Base-by-base conservation (phyloP, 2,888 invertebrate species). In the Phortica okadai region DNA sequence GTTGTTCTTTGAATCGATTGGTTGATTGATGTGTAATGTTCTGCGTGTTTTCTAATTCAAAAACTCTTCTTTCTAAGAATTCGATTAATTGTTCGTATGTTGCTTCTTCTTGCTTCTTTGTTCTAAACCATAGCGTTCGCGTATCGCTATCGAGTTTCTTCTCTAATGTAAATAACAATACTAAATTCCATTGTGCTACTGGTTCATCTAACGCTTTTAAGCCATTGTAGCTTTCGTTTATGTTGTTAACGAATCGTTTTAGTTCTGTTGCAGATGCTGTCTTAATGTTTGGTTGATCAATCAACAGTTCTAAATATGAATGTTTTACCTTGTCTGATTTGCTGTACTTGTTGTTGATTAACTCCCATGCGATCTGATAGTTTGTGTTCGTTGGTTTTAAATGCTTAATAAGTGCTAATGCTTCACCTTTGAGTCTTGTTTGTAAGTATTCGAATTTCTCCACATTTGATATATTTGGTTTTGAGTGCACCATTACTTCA, bases 291-390 rank as follows among this genome's bases (percentile, higher is more conserved):
- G 25, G 50, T 54, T 74, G 75, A 33, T 78, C 70, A 58, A 80
- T 62, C 7, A 80, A 45, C 7, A 80, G 50, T 50, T 74, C 74
- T 2, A 78, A 59, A 75, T 79, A 79, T 7, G 70, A 67, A 6
- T 75, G 59, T 54, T 74, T 73, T 2, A 81, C 74, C 16, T 67
- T 76, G 8, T 79, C 79, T 1, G 76, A 70, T 8, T 78, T 75
- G 16, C 79, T 77, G n/a, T 76, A 81, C 42, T 78, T 81, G 11
- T 78, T 74, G 11, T 78, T 76, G 14, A 79, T n/a, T n/a, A n/a
- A n/a, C n/a, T n/a, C n/a, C n/a, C n/a, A n/a, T n/a, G n/a, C n/a
- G n/a, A n/a, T n/a, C n/a, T n/a, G n/a, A n/a, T n/a, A n/a, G n/a
- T n/a, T n/a, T n/a, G n/a, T n/a, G n/a, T n/a, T n/a, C n/a, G 80